A percentile compares a stretch with the other conserved stretches of the same genome.
Evolutionary conservation across 2,888 invertebrate species (phyloP).

Genomic region (Mactromeris polynyma): DNA sequence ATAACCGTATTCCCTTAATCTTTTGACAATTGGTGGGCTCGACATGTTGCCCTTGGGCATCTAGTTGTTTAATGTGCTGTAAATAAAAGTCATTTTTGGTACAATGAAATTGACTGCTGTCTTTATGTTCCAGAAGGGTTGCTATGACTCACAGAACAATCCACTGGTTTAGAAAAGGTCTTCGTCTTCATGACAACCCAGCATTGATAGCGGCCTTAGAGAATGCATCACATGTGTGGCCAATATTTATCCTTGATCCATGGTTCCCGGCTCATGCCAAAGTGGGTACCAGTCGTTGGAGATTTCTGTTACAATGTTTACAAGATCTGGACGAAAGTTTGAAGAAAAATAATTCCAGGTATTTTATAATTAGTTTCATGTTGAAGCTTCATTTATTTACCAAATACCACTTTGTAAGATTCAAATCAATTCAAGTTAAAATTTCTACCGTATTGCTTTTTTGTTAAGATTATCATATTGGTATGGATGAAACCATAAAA

Average conservation of each 20-base stretch:
- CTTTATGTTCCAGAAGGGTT: neutral
- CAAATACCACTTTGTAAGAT: too few relatives aligned
- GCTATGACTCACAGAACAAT: constrained; percentile 87
- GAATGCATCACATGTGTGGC: constrained; percentile 93
- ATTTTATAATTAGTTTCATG: neutral
- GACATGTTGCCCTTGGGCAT: too few relatives aligned
- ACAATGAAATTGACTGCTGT: neutral
- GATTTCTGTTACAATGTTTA: constrained; percentile 94
- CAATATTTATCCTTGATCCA: constrained; percentile 95
- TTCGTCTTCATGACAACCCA: constrained; percentile 95
- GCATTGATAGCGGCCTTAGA: constrained; percentile 92
- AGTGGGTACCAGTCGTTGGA: constrained; percentile 93
- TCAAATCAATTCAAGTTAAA: too few relatives aligned
- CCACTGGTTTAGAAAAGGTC: constrained; percentile 96
- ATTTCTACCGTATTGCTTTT: too few relatives aligned
- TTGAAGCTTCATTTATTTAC: too few relatives aligned
- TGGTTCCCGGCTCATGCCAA: constrained; percentile 96
- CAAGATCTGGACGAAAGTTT: constrained; percentile 93
- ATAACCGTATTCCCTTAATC: too few relatives aligned
- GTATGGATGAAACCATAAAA: too few relatives aligned
- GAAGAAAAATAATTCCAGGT: constrained; percentile 92
- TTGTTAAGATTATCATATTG: too few relatives aligned
- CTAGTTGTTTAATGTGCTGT: too few relatives aligned
- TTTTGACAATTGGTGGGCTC: too few relatives aligned
- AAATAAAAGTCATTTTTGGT: too few relatives aligned